Conservation (phyloP, 2,888 invertebrate genomes). For the Strigamia transsilvanica region DNA sequence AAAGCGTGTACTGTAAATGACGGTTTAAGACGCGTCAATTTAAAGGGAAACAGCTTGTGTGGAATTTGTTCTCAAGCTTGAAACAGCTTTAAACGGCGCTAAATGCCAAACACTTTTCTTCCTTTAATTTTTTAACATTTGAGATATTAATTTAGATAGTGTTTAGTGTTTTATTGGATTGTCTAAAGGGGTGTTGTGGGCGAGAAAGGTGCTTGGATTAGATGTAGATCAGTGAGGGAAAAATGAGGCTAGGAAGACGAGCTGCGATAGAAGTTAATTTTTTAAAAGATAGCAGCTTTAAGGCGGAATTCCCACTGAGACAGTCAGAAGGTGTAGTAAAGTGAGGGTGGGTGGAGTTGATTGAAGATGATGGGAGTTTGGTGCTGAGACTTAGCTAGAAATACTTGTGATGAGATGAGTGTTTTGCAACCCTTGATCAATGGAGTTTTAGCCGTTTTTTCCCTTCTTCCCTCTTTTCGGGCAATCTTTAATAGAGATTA, state of each 20-base stretch:
- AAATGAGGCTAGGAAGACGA: neutral
- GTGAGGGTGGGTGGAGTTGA: conserved; percentile 38
- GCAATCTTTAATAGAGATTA: neutral
- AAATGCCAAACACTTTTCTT: neutral
- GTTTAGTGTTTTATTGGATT: neutral
- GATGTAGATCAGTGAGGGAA: conserved; percentile 5
- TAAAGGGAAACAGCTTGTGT: conserved; percentile 15
- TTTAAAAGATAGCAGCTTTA: conserved; percentile 23
- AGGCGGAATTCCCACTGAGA: conserved; percentile 43
- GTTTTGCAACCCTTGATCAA: conserved; percentile 48
- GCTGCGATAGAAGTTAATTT: conserved; percentile 44
- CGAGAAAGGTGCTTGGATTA: neutral
- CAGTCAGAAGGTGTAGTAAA: conserved; percentile 48
- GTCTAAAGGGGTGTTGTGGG: neutral
- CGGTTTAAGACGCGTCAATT: conserved; percentile 32
- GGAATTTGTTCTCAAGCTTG: conserved; percentile 1
- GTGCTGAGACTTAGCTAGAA: conserved; percentile 6
- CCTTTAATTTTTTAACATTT: neutral
- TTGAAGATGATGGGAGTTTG: conserved; percentile 45
- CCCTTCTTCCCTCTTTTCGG: neutral
- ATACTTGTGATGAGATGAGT: conserved; percentile 43
- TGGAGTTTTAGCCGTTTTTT: conserved; percentile 24
- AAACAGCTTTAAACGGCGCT: neutral
- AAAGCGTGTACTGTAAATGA: conserved; percentile 5
- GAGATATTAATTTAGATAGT: neutral